phyloP scores from a whole-genome alignment of 2,113 vertebrate species.

The Nymphicus hollandicus region DNA sequence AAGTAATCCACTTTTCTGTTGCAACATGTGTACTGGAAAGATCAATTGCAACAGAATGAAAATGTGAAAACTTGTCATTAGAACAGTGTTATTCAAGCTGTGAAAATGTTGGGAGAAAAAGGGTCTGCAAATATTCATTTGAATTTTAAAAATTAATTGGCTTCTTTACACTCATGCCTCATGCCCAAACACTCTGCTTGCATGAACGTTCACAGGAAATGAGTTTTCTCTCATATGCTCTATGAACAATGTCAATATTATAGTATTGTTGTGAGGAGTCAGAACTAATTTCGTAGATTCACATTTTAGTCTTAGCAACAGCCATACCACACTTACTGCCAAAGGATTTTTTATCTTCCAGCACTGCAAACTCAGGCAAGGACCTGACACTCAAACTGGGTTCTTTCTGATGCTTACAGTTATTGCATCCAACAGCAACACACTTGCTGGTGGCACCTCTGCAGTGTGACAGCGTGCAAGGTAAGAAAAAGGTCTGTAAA shows the following conservation, averaged over 20 bases:
- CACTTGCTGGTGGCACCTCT: background rate
- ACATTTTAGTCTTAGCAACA: background rate
- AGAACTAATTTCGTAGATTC: background rate
- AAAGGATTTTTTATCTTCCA: background rate
- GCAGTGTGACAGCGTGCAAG: background rate
- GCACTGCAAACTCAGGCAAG: background rate
- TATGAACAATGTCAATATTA: background rate
- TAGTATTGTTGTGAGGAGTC: background rate
- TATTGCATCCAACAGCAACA: fast-evolving
- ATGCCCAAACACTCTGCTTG: background rate
- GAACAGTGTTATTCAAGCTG: background rate
- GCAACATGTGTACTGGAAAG: background rate
- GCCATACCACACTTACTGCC: background rate
- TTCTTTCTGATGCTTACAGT: background rate
- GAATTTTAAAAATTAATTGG: background rate
- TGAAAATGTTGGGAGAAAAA: background rate
- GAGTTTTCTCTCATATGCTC: background rate
- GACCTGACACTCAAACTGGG: background rate
- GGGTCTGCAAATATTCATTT: background rate
- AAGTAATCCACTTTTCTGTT: slow-evolving; percentile 30
- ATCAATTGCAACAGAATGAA: slow-evolving; percentile 53
- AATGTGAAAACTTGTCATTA: slow-evolving; percentile 30
- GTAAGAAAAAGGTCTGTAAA: background rate
- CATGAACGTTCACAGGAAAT: background rate
- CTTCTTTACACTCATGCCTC: background rate